These are phyloP conservation scores for Australoheros scitulus DNA, from an alignment of 2,113 vertebrate species.

Conservation along the genomic window DNA sequence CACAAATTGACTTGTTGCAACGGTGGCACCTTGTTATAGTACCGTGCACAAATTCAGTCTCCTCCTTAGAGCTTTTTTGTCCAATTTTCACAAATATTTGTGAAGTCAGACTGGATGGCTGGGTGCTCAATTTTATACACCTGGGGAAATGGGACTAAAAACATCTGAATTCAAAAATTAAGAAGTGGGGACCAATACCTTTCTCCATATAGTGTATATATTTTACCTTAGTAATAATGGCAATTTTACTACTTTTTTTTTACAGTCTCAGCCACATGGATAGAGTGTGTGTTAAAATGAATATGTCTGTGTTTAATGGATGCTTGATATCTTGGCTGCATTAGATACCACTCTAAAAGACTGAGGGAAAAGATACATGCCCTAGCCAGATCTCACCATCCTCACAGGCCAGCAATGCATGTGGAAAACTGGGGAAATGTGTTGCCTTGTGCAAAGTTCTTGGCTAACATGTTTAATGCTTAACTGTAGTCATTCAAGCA, in stretches of 20 bases:
- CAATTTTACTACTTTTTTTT: not conserved
- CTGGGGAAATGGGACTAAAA: not conserved
- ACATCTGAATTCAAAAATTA: not conserved
- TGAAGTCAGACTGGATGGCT: not conserved
- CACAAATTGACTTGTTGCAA: not conserved
- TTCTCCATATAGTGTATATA: accelerated
- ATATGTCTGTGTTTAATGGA: no score
- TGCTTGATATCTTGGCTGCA: no score
- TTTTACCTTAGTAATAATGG: not conserved
- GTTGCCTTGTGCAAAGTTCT: not conserved
- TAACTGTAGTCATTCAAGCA: not conserved
- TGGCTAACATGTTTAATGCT: not conserved
- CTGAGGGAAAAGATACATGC: no score
- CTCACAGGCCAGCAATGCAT: not conserved
- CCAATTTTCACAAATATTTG: not conserved
- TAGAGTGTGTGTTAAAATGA: no score
- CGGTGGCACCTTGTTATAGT: not conserved
- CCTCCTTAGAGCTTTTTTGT: not conserved
- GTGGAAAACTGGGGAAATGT: not conserved
- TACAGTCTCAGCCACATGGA: not conserved
- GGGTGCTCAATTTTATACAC: not conserved
- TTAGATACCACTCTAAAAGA: no score
- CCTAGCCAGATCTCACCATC: no score
- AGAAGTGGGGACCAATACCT: not conserved
- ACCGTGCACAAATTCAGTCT: accelerated